These are phyloP conservation scores for Coptodon bakossiorum DNA, from an alignment of 2,113 vertebrate genomes.

Conservation along the genomic window DNA sequence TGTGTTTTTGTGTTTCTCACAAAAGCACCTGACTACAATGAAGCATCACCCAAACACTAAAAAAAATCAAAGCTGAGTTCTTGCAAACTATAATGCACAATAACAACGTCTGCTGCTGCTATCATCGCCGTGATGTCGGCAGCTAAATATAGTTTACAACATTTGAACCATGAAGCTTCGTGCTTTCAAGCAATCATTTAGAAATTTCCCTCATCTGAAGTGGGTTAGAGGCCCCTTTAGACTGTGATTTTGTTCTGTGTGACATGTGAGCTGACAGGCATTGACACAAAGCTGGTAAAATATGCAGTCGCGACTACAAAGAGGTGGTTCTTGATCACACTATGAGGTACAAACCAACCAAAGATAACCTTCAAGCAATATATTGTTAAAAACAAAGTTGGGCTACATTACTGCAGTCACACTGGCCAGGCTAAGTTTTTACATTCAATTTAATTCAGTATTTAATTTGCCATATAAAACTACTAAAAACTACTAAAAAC, in stretches of 20 bases:
- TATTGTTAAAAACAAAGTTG: neutral
- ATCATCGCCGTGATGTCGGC: too few relatives aligned
- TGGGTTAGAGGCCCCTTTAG: neutral
- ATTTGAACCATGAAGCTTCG: neutral
- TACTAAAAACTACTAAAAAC: neutral
- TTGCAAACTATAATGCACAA: neutral
- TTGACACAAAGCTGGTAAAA: neutral
- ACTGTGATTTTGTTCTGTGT: neutral
- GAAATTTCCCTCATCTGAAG: neutral
- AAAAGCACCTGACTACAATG: neutral
- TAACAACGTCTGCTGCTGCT: neutral
- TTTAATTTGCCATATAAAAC: neutral
- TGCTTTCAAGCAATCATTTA: neutral
- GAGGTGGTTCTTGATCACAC: neutral
- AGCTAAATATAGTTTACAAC: neutral
- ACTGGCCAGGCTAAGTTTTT: neutral
- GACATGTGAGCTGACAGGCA: neutral
- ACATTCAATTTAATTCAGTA: neutral
- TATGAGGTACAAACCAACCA: neutral
- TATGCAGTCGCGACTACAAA: neutral
- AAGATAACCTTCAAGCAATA: neutral
- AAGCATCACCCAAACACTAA: neutral
- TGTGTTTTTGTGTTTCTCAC: neutral
- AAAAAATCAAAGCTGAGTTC: neutral
- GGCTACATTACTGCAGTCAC: neutral